Conservation (phyloP, 92 coral and sea anemone genomes). For the Siderastrea siderea region DNA sequence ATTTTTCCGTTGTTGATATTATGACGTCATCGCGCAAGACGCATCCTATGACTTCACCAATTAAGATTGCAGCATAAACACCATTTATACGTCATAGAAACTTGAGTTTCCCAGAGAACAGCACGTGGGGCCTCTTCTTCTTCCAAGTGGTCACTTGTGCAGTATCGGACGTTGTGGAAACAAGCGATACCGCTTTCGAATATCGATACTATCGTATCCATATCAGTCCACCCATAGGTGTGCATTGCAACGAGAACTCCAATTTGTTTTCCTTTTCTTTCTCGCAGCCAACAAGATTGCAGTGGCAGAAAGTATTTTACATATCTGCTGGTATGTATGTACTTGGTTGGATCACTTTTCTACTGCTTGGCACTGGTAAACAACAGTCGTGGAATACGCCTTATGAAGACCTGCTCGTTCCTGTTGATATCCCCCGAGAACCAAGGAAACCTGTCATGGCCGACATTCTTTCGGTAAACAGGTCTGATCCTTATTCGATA, state of each 20-base stretch:
- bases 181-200: no score
- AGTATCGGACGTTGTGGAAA: no score
- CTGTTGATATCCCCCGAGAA: conserved; percentile 49
- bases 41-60: no score
- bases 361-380: conserved; percentile 74
- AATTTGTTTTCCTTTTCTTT: background rate
- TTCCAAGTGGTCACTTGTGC: no score
- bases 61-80: no score
- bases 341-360: conserved; percentile 73
- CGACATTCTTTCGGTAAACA: background rate
- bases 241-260: background rate
- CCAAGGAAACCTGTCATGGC: conserved; percentile 44
- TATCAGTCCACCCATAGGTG: no score
- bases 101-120: no score
- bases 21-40: no score
- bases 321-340: conserved; percentile 82
- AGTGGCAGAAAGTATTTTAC: conserved; percentile 96
- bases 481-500: background rate
- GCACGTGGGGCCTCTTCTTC: no score
- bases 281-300: conserved; percentile 89
- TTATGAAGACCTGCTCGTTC: conserved; percentile 46
- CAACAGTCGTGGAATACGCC: conserved; percentile 95
- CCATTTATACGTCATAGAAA: no score
- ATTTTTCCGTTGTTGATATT: no score
- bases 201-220: no score